Percentiles rank a stretch among this genome's conserved stretches.
Conservation (phyloP, 2,113 vertebrate species). For the Numenius arquata region DNA sequence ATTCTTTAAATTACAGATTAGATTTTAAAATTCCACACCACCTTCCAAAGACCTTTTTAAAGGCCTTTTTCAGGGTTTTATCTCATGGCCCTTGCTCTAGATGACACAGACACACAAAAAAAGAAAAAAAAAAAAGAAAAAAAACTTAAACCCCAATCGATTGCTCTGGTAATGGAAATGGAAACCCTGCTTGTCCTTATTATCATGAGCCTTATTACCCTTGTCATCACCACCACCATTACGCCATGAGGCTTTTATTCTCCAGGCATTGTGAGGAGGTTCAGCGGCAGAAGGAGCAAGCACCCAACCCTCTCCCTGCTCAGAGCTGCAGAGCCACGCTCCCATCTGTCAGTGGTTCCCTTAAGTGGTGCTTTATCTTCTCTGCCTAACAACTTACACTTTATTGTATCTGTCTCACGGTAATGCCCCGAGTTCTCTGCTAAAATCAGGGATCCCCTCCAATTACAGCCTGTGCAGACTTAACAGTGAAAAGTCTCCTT, state of each 20-base stretch:
- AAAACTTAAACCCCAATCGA: slow-evolving; percentile 49
- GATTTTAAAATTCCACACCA: slow-evolving; percentile 67
- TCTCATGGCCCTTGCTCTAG: slow-evolving; percentile 31
- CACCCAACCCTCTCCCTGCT: slow-evolving; percentile 11
- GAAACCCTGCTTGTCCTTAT: slow-evolving; percentile 75
- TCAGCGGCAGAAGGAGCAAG: background rate
- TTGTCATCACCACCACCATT: slow-evolving; percentile 70
- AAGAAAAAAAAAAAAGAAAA: background rate
- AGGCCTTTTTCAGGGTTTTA: slow-evolving; percentile 52
- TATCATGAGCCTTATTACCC: slow-evolving; percentile 73
- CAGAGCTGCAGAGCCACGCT: background rate
- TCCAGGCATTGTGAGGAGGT: slow-evolving; percentile 23
- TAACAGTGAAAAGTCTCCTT: background rate
- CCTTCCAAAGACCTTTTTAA: slow-evolving; percentile 62
- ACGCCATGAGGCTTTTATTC: slow-evolving; percentile 62
- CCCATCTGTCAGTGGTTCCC: slow-evolving; percentile 38
- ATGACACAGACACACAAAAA: background rate
- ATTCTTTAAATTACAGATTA: slow-evolving; percentile 66
- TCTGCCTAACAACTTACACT: background rate
- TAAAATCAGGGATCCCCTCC: background rate
- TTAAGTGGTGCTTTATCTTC: slow-evolving; percentile 58
- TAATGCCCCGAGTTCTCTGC: background rate
- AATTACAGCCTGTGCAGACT: background rate
- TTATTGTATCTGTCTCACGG: slow-evolving; percentile 4
- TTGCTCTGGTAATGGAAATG: slow-evolving; percentile 74